Conservation (phyloP, 2,888 invertebrate species). For the Zygaena filipendulae region DNA sequence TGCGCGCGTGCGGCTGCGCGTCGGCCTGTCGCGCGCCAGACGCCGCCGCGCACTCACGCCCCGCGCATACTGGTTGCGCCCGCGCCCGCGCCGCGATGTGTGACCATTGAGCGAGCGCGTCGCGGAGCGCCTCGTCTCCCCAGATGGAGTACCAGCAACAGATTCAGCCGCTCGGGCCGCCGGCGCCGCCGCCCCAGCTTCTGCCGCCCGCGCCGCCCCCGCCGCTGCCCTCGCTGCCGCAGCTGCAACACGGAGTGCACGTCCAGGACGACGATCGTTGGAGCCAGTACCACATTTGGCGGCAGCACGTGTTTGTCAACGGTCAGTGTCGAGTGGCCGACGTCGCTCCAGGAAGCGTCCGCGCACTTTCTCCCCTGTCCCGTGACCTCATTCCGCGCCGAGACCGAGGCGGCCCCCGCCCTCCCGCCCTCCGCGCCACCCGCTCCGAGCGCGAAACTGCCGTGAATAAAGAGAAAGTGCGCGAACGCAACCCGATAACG, state of each 20-base stretch:
- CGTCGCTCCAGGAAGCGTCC: conserved; percentile 25
- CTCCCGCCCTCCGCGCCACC: conserved; percentile 20
- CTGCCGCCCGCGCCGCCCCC: conserved; percentile 68
- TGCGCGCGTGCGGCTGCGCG: conserved; percentile 23
- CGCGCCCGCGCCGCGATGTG: conserved; percentile 49
- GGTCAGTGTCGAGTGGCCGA: conserved; percentile 64
- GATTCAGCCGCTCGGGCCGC: conserved; percentile 69
- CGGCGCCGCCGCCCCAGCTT: conserved; percentile 73
- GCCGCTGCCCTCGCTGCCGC: conserved; percentile 73
- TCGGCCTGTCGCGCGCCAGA: conserved; percentile 31
- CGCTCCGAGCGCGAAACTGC: conserved; percentile 25
- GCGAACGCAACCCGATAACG: conserved; percentile 37
- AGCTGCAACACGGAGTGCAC: conserved; percentile 69
- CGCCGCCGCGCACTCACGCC: conserved; percentile 34
- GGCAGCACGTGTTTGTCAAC: conserved; percentile 83
- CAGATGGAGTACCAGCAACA: conserved; percentile 61
- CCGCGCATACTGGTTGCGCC: conserved; percentile 34
- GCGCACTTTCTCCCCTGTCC: conserved; percentile 48
- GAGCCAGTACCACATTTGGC: conserved; percentile 83
- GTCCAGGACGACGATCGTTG: conserved; percentile 73
- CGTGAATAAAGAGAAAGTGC: conserved; percentile 53
- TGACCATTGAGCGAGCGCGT: conserved; percentile 38
- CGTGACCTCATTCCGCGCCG: conserved; percentile 16
- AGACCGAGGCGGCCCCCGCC: conserved; percentile 19
- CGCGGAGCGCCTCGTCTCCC: conserved; percentile 34